Evolutionary conservation across 2,113 vertebrate genomes (phyloP).

Genomic region (Limanda limanda): DNA sequence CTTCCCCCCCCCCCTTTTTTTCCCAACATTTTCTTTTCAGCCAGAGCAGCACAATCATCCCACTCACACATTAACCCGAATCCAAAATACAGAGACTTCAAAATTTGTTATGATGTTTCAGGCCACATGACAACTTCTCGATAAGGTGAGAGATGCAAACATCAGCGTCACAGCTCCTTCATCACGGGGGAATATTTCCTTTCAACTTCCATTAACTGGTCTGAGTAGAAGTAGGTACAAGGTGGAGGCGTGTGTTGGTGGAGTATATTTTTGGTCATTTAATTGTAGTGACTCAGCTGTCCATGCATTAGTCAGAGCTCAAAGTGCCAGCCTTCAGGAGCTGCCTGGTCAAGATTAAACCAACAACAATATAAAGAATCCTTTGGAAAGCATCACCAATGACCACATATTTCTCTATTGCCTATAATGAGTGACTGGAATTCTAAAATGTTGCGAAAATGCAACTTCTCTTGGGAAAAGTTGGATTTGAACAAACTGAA

Average conservation of each 20-base stretch:
- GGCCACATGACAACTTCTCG: not conserved
- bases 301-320: slow-evolving; percentile 32
- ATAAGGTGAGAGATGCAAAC: not conserved
- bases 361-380: slow-evolving; percentile 18
- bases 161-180: not conserved
- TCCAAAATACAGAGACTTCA: not conserved
- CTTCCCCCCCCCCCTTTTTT: not conserved
- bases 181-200: not conserved
- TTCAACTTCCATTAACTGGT: not conserved
- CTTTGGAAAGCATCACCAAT: not conserved
- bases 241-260: not conserved
- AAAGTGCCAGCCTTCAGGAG: not conserved
- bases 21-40: not conserved
- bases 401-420: not conserved
- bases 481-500: too few relatives aligned
- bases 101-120: not conserved
- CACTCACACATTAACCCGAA: slow-evolving; percentile 1
- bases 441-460: too few relatives aligned
- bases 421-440: too few relatives aligned
- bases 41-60: not conserved
- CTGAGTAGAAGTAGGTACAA: not conserved
- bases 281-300: slow-evolving; percentile 33
- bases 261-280: slow-evolving; percentile 10
- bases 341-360: slow-evolving; percentile 7
- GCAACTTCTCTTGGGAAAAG: too few relatives aligned